Evolutionary conservation across 2,888 invertebrate species (phyloP).

Genomic region (Nephrotoma flavescens): DNA sequence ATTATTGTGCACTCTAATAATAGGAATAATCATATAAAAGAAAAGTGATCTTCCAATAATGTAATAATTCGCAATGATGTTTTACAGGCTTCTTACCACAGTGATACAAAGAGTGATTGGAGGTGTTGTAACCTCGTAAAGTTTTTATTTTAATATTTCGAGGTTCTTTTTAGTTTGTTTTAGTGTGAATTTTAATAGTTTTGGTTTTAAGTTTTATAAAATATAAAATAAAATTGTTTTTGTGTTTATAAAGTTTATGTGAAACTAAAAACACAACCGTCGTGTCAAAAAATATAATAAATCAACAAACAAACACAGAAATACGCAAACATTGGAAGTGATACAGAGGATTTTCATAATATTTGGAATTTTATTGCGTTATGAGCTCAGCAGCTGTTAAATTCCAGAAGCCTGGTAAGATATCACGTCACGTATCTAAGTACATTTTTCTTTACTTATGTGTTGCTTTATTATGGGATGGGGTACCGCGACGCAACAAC

Average conservation of each 20-base stretch:
- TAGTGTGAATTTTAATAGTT: background rate
- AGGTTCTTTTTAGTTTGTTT: background rate
- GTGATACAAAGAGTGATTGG: background rate
- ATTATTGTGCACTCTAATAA: background rate
- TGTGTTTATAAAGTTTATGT: background rate
- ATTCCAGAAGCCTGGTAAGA: background rate
- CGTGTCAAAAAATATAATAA: background rate
- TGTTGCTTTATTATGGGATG: background rate
- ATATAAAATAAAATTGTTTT: background rate
- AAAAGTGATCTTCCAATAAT: background rate
- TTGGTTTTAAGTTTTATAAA: background rate
- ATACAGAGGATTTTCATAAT: background rate
- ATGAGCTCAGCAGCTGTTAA: background rate
- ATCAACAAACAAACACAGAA: background rate
- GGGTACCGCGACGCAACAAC: background rate
- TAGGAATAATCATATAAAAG: background rate
- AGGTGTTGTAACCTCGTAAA: background rate
- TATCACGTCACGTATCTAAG: background rate
- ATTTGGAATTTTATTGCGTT: background rate
- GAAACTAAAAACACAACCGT: background rate
- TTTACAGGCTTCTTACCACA: background rate
- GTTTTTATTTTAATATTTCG: background rate
- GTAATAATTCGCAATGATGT: background rate
- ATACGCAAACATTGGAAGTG: background rate
- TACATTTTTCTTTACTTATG: background rate